Base-by-base conservation (phyloP, 2,888 invertebrate species). In the Matsumyia berberina region DNA sequence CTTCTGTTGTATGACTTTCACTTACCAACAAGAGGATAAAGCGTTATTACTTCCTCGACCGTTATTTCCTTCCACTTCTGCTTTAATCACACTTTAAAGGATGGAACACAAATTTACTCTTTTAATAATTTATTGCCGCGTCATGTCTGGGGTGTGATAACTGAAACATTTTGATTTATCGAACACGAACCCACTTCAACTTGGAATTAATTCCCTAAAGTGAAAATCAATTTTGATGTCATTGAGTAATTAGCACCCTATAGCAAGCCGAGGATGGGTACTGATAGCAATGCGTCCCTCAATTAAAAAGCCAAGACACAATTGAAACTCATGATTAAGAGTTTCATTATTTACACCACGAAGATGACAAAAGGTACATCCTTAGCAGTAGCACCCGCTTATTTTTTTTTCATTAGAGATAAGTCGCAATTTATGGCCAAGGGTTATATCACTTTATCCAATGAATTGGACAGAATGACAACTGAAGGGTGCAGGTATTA, bases 181-280 rank as follows among this genome's bases (percentile, higher is more conserved):
- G 12, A 12, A 44, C 24, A 2, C 12, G n/a, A 17, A 39, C 24
- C 39, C 6, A 5, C 39, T 5, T 12, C 29, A 19, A 37, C n/a
- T 12, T n/a, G 19, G 33, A 55, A 55, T 69, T 58, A 49, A 49
- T 37, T 24, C 33, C 51, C 39, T 12, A 44, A 72, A 72, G 60
- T 9, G 17, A 7, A 60, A 72, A 72, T 72, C 72, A 60, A 72
- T 72, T 72, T 51, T 29, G 35, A 39, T 51, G 60, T 31, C 51
- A 51, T 60, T 29, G 49, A 49, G 70, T 72, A 72, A 72, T 72
- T 72, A 72, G 60, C 72, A 39, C 51, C 39, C 60, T 31, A 72
- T 39, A 37, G 35, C 0, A 15, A 7, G 1, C 12, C 6, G 9
- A 42, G 51, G 35, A 31, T 33, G 44, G 11, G 12, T 15, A 9